Evolutionary conservation across 1,140 invertebrate genomes (phyloP).

Genomic region (Cotesia glomerata): DNA sequence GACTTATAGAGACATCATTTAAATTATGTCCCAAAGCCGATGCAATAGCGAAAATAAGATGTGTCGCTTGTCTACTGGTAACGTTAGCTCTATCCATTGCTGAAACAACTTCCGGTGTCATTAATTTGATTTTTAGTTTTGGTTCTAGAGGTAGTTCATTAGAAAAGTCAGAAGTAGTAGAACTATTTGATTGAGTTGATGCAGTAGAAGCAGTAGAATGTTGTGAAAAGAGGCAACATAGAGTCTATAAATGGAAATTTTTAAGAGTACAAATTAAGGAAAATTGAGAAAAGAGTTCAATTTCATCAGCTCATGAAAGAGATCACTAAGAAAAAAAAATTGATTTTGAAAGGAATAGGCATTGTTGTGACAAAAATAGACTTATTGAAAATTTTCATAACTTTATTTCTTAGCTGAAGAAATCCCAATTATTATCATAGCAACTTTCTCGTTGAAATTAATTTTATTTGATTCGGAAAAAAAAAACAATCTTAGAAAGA

Average conservation of each 20-base stretch:
- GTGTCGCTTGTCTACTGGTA: neutral
- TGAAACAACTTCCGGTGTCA: conserved; percentile 18
- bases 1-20: conserved; percentile 12
- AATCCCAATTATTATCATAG: too few species aligned
- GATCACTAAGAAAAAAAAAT: too few species aligned
- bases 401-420: too few species aligned
- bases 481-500: too few species aligned
- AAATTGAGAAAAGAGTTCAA: neutral
- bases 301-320: too few species aligned
- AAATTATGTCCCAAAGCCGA: conserved; percentile 1
- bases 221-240: neutral
- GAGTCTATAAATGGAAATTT: neutral
- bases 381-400: too few species aligned
- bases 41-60: neutral
- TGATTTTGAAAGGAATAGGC: too few species aligned
- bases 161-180: neutral
- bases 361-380: too few species aligned
- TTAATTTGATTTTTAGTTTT: conserved; percentile 1
- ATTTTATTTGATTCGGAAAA: too few species aligned
- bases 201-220: neutral
- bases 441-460: too few species aligned
- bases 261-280: neutral
- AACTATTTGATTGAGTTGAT: neutral
- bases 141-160: neutral
- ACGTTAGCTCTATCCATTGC: conserved; percentile 14